Base-by-base conservation (phyloP, 2,113 vertebrate species). In the Poicephalus meyeri region DNA sequence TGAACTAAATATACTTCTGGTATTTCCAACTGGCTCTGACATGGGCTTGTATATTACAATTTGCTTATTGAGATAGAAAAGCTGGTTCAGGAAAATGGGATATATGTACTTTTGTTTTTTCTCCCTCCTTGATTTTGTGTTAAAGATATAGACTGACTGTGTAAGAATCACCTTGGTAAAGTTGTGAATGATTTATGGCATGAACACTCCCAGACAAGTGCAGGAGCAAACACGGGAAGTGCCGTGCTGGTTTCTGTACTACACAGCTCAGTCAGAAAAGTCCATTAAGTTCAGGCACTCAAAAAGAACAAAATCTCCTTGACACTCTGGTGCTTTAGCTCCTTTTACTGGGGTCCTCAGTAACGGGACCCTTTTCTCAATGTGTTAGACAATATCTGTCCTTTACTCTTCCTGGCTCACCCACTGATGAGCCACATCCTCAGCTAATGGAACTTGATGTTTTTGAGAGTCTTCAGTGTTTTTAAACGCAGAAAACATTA, bases 261-360 rank as follows among this genome's bases (percentile, higher is more conserved):
- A 19, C 81, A 82, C 81, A 96, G 93, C 84, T 97, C 89, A 49
- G 79, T 46, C 88, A 94, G 94, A 76, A 76, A 91, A 81, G 65
- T 52, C 80, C 92, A 84, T 95, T 94, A 91, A 81, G 56, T 69
- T 72, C 80, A 95, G 44, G 61, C 47, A 80, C 70, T 81, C 65
- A 31, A 52, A 91, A 94, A 46, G 33, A 73, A 42, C 29, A 89
- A 82, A 91, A 95, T 55, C 55, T 93, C 64, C 29, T 58, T 8
- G 0, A 78, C 79, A 65, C 26, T 65, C 24, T 19, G 28, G 42
- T 1, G 1, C 17, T 92, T 89, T 69, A 82, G 11, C 52, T 65
- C 14, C 31, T 93, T 89, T 92, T 69, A 88, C 76, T 29, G 13
- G 29, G 63, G 29, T n/a, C 29, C 68, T 86, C 50, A 77, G 71